Conservation (phyloP, 2,797 vertebrate species). For the Acipenser oxyrinchus region DNA sequence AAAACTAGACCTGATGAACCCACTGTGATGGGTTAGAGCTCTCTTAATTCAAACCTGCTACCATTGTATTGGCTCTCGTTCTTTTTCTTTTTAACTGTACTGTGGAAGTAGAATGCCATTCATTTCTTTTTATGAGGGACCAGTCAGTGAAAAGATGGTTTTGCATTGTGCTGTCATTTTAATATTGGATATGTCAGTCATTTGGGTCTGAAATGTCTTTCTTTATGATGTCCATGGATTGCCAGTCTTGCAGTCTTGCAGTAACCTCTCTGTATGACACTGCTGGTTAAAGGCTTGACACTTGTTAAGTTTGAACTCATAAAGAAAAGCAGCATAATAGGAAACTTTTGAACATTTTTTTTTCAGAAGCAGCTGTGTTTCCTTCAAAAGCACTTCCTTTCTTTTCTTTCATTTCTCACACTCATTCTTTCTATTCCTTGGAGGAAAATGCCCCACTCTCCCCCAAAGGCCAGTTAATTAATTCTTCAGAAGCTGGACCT, state of each 20-base stretch:
- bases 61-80: no score
- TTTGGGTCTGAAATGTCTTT: neutral
- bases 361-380: slow-evolving; percentile 20
- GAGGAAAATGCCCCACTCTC: slow-evolving; percentile 8
- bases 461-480: neutral
- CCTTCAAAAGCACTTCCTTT: slow-evolving; percentile 18
- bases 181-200: slow-evolving; percentile 47
- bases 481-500: neutral
- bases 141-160: no score
- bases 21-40: no score
- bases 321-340: neutral
- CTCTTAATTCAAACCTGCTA: no score
- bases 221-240: neutral
- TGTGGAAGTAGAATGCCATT: no score
- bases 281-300: neutral
- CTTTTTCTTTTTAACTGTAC: no score
- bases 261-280: slow-evolving; percentile 12
- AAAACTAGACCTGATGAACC: no score
- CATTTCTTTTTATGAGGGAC: no score
- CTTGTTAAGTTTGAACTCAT: slow-evolving; percentile 11
- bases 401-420: slow-evolving; percentile 16
- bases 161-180: slow-evolving; percentile 47
- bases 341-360: neutral
- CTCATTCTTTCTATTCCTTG: slow-evolving; percentile 25
- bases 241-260: slow-evolving; percentile 6